A percentile compares a stretch with the other conserved stretches of the same genome.
These are phyloP conservation scores for Hafferia zeledoni DNA, from an alignment of 2,797 vertebrate genomes.

Conservation along the genomic window DNA sequence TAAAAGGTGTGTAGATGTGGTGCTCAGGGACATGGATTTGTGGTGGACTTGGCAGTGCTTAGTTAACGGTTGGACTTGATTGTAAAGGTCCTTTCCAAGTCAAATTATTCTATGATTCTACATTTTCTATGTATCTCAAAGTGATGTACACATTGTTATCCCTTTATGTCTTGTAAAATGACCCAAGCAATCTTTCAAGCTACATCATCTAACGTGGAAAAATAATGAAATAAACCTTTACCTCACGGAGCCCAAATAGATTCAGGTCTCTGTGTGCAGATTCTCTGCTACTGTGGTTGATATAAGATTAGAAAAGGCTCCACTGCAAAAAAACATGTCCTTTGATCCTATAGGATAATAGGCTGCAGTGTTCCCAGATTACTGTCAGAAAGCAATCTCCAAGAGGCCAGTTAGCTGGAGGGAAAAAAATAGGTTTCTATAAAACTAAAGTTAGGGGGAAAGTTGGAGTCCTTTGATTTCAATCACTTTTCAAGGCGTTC, in stretches of 20 bases:
- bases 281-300: neutral
- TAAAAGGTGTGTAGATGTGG: neutral
- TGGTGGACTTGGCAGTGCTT: neutral
- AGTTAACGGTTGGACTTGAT: neutral
- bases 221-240: slow-evolving; percentile 4
- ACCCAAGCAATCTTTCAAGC: neutral
- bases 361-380: neutral
- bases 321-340: neutral
- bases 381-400: slow-evolving; percentile 46
- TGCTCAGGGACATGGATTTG: neutral
- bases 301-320: neutral
- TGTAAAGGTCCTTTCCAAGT: neutral
- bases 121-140: neutral
- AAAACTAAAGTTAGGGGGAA: slow-evolving; percentile 21
- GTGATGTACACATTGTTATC: neutral
- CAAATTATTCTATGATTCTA: neutral
- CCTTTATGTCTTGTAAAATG: neutral
- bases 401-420: slow-evolving; percentile 23
- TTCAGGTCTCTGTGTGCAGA: neutral
- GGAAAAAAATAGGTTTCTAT: slow-evolving; percentile 43
- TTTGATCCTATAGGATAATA: slow-evolving; percentile 51
- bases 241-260: neutral
- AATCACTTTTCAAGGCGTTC: slow-evolving; percentile 6
- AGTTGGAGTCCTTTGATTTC: slow-evolving; percentile 14
- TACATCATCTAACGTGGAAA: neutral